phyloP scores from a whole-genome alignment of 2,797 vertebrate genomes.

The Ceryle rudis region DNA sequence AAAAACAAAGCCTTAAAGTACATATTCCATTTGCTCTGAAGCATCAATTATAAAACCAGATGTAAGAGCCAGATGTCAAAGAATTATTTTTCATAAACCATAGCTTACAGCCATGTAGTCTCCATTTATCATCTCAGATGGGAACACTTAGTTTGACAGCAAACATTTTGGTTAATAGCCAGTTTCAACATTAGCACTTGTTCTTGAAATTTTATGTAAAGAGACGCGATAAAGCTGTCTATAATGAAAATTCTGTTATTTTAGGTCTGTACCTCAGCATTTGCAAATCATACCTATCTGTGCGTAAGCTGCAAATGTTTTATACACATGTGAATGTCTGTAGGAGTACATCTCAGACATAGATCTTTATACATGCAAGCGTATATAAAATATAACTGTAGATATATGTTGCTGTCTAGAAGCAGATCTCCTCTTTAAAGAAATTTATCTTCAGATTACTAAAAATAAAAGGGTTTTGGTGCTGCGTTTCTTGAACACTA shows the following conservation, averaged over 20 bases:
- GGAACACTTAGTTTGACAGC: slow-evolving; percentile 78
- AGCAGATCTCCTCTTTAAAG: not conserved
- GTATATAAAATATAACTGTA: not conserved
- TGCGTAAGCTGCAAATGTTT: not conserved
- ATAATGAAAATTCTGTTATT: slow-evolving; percentile 56
- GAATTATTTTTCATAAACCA: slow-evolving; percentile 73
- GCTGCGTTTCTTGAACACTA: not conserved
- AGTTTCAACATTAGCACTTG: slow-evolving; percentile 76
- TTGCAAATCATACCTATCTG: slow-evolving; percentile 44
- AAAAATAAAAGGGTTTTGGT: not conserved
- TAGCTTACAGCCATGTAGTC: slow-evolving; percentile 58
- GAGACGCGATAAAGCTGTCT: slow-evolving; percentile 66
- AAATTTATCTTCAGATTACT: not conserved
- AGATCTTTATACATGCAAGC: not conserved
- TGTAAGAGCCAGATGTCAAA: slow-evolving; percentile 78
- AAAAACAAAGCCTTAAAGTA: slow-evolving; percentile 36
- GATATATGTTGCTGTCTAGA: not conserved
- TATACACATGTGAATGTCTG: not conserved
- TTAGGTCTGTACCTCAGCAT: slow-evolving; percentile 39
- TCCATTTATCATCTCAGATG: slow-evolving; percentile 78
- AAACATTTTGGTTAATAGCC: slow-evolving; percentile 78
- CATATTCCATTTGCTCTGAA: slow-evolving; percentile 60
- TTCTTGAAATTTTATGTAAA: slow-evolving; percentile 66
- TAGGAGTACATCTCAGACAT: not conserved
- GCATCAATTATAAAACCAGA: slow-evolving; percentile 76